Evolutionary conservation across 2,888 invertebrate species (phyloP), one percentile per base, ranked within the genome.

Genomic region (Baronia brevicornis): DNA sequence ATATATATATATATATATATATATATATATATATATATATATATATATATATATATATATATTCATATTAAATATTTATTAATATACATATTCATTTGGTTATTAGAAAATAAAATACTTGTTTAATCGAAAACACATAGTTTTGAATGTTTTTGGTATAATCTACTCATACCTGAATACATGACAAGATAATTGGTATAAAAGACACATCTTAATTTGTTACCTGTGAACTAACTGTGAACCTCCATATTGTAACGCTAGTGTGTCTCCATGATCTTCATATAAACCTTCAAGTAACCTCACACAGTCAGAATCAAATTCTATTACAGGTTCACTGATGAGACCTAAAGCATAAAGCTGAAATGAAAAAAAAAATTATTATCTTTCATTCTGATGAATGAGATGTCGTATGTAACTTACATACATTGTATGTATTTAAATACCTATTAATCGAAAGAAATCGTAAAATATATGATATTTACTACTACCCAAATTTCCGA

Each of bases 211-310:
- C 9, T 28, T 24, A 27, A 13, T 13, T 20, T 33, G 10, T 17
- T 90, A 63, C 94, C 87, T 82, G 70, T 99, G 99, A 0, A 99
- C 99, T 30, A 99, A 77, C 70, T 98, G 98, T 0, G 98, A 98
- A 3, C 99, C 99, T 1, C 98, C 99, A 64, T 99, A 99, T 44
- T 97, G 98, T 44, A 97, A 74, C 0, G 98, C 98, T 42, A 98
- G 77, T 0, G 97, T 97, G 73, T 98, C 98, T 0, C 99, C 99
- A 59, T 98, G 98, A 68, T 98, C 98, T 72, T 99, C 98, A 62
- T 98, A 99, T 35, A 99, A 74, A 48, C 95, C 95, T 71, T 99
- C 98, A 31, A 98, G 78, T 87, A 97, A 92, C 38, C 97, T 85
- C 2, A 96, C 95, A 59, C 96, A 96, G 71, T 98, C 98, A 0